Evolutionary conservation across 2,113 vertebrate species (phyloP).

Genomic region (Vimba vimba): DNA sequence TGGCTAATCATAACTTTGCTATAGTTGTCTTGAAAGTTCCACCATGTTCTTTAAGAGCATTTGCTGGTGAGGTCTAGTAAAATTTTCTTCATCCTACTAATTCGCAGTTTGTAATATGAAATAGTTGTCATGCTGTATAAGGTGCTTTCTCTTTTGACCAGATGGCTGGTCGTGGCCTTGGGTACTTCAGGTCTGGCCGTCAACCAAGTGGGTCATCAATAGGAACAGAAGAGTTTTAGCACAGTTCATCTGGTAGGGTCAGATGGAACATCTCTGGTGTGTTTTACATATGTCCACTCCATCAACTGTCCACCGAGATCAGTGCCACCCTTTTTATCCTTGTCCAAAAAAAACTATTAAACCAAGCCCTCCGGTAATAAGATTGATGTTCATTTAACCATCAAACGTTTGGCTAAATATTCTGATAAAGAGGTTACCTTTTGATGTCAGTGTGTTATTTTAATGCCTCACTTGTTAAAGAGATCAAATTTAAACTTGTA

Average conservation of each 20-base stretch:
- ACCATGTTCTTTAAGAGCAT: background rate
- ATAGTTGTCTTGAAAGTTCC: constrained; percentile 47
- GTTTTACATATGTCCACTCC: constrained; percentile 36
- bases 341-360: constrained; percentile 27
- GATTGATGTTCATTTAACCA: background rate
- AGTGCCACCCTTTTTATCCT: constrained; percentile 8
- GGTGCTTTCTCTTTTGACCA: constrained; percentile 45
- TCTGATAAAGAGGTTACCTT: background rate
- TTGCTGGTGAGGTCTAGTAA: background rate
- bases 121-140: constrained; percentile 20
- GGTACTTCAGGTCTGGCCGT: constrained; percentile 34
- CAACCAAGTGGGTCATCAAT: constrained; percentile 52
- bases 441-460: background rate
- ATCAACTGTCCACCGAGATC: constrained; percentile 21
- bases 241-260: constrained; percentile 38
- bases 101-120: background rate
- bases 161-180: constrained; percentile 42
- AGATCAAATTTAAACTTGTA: background rate
- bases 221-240: constrained; percentile 34
- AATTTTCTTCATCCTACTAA: background rate
- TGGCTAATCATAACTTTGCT: constrained; percentile 67
- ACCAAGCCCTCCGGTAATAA: background rate
- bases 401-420: background rate
- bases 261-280: constrained; percentile 12
- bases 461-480: background rate